These are phyloP conservation scores for Tenodera sinensis DNA, from an alignment of 2,888 invertebrate species.

Conservation along the genomic window DNA sequence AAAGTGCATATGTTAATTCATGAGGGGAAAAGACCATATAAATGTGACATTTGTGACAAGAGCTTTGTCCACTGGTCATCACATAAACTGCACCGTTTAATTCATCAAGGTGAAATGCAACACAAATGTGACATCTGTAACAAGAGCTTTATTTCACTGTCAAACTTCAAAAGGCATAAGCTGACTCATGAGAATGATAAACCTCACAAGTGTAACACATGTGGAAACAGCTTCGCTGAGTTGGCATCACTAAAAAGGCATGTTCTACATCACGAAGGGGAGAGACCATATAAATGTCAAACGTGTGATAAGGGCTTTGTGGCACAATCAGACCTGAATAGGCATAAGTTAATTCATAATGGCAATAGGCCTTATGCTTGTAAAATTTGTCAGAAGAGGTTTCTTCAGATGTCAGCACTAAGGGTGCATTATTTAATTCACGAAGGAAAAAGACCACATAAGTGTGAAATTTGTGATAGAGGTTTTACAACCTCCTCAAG, in stretches of 20 bases:
- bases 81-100: background rate
- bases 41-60: background rate
- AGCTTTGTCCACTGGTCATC: background rate
- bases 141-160: background rate
- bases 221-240: background rate
- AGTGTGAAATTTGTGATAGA: background rate
- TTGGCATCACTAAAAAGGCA: background rate
- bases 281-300: background rate
- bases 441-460: background rate
- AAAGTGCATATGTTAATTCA: background rate
- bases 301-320: background rate
- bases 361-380: background rate
- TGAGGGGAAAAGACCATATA: background rate
- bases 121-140: background rate
- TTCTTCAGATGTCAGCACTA: background rate
- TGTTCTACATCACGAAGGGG: background rate
- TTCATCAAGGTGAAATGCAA: background rate
- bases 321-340: background rate
- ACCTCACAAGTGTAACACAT: background rate
- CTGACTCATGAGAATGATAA: background rate
- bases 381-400: background rate
- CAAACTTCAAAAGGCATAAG: background rate
- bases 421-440: background rate
- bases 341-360: background rate
- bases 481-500: background rate